These are phyloP conservation scores for Toxotes lorentzi DNA, from an alignment of 2,797 vertebrate genomes.

Conservation along the genomic window DNA sequence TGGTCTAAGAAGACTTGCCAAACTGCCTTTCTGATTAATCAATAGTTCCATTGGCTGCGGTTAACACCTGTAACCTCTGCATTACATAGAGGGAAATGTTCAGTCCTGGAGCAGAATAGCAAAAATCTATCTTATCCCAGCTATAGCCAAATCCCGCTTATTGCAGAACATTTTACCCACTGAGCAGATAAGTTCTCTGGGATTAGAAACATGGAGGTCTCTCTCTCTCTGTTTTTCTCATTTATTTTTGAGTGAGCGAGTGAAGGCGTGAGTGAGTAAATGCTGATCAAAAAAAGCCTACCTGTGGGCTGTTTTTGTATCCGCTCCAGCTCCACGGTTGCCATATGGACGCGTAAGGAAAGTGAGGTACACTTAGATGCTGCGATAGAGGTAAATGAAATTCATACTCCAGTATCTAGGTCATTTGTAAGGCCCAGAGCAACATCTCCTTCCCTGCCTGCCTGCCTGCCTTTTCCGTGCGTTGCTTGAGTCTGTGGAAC, in stretches of 20 bases:
- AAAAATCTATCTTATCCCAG: conserved; percentile 73
- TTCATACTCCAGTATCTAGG: conserved; percentile 81
- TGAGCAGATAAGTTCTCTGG: conserved; percentile 59
- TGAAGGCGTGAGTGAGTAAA: conserved; percentile 45
- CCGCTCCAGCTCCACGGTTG: conserved; percentile 51
- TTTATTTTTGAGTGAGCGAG: conserved; percentile 42
- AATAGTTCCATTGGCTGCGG: conserved; percentile 81
- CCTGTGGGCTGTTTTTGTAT: conserved; percentile 77
- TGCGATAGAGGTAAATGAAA: conserved; percentile 80
- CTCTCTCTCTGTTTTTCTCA: conserved; percentile 30
- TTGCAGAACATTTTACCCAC: conserved; percentile 70
- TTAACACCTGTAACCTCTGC: conserved; percentile 82
- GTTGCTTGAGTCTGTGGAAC: conserved; percentile 79
- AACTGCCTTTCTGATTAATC: conserved; percentile 82
- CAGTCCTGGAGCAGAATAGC: conserved; percentile 79
- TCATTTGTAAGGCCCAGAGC: conserved; percentile 84
- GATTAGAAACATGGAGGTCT: conserved; percentile 64
- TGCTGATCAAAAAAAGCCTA: conserved; percentile 61
- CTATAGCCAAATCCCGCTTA: conserved; percentile 62
- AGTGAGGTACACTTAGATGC: conserved; percentile 73
- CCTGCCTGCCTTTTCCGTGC: conserved; percentile 77
- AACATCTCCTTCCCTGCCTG: conserved; percentile 78
- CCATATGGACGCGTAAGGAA: conserved; percentile 70
- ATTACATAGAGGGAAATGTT: conserved; percentile 79
- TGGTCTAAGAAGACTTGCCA: conserved; percentile 73